phyloP scores from a whole-genome alignment of 37 sponge, comb jelly and placozoan species.

The Haliclona indistincta region DNA sequence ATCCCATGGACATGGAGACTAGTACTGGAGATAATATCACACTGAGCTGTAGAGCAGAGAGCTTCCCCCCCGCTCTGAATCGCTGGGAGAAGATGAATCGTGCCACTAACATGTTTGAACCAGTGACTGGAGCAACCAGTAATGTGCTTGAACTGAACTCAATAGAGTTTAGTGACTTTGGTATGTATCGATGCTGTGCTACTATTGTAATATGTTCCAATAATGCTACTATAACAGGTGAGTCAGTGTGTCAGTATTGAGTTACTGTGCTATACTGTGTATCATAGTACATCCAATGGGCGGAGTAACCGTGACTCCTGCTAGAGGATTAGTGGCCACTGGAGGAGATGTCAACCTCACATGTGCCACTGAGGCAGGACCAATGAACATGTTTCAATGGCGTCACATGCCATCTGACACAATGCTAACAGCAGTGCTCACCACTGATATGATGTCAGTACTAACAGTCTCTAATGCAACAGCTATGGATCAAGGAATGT shows the following conservation, averaged over 20 bases:
- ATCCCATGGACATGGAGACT: constrained; percentile 15
- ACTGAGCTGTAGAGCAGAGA: constrained; percentile 40
- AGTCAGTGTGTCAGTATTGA: neutral
- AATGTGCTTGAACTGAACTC: neutral
- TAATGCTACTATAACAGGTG: neutral
- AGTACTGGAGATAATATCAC: neutral
- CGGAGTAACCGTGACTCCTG: too few species aligned
- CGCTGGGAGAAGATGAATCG: constrained; percentile 27
- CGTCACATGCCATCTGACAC: too few species aligned
- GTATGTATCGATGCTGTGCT: neutral
- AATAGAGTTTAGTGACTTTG: constrained; percentile 11
- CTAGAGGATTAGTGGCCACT: too few species aligned
- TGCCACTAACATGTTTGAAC: neutral
- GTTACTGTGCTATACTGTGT: too few species aligned
- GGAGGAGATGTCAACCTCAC: too few species aligned
- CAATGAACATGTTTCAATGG: too few species aligned
- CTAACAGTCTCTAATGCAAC: neutral
- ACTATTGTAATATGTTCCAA: neutral
- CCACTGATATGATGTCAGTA: too few species aligned
- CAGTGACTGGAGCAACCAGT: neutral
- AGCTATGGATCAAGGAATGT: constrained; percentile 35
- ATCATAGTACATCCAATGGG: too few species aligned
- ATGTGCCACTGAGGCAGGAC: neutral
- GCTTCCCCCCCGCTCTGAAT: constrained; percentile 27
- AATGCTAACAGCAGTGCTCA: too few species aligned